Percentiles rank a stretch among this genome's conserved stretches.
Evolutionary conservation across 2,797 vertebrate genomes (phyloP).

Genomic region (Paedocypris micromegethes): DNA sequence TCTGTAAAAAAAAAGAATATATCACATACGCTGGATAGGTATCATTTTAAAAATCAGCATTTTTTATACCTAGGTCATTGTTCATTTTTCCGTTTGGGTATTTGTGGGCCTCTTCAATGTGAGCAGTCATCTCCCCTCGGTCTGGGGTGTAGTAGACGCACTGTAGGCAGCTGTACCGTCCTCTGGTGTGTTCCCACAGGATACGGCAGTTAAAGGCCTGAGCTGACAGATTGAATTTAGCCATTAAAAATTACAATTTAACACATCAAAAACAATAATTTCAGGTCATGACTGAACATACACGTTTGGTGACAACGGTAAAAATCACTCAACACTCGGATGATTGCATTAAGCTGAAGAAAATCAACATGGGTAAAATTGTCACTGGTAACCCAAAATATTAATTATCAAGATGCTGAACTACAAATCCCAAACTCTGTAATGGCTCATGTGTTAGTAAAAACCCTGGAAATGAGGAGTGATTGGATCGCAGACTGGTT

Average conservation of each 20-base stretch:
- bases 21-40: background rate
- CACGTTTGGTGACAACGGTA: too few relatives aligned
- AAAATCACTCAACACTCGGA: too few relatives aligned
- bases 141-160: slow-evolving; percentile 74
- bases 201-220: slow-evolving; percentile 76
- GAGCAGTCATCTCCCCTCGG: slow-evolving; percentile 82
- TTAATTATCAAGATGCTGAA: too few relatives aligned
- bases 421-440: too few relatives aligned
- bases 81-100: slow-evolving; percentile 53
- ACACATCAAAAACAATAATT: background rate
- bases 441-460: slow-evolving; percentile 27
- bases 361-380: too few relatives aligned
- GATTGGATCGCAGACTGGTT: too few relatives aligned
- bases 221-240: slow-evolving; percentile 57
- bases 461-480: slow-evolving; percentile 1
- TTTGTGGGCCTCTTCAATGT: slow-evolving; percentile 76
- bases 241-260: background rate
- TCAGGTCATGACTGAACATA: too few relatives aligned
- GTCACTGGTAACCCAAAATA: too few relatives aligned
- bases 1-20: slow-evolving; percentile 24
- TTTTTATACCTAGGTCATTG: slow-evolving; percentile 52
- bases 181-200: slow-evolving; percentile 90
- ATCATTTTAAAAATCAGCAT: too few relatives aligned
- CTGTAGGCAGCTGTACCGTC: slow-evolving; percentile 85
- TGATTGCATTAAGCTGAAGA: too few relatives aligned